Evolutionary conservation across 2,888 invertebrate species (phyloP).

Genomic region (Tryphoninae sp.): DNA sequence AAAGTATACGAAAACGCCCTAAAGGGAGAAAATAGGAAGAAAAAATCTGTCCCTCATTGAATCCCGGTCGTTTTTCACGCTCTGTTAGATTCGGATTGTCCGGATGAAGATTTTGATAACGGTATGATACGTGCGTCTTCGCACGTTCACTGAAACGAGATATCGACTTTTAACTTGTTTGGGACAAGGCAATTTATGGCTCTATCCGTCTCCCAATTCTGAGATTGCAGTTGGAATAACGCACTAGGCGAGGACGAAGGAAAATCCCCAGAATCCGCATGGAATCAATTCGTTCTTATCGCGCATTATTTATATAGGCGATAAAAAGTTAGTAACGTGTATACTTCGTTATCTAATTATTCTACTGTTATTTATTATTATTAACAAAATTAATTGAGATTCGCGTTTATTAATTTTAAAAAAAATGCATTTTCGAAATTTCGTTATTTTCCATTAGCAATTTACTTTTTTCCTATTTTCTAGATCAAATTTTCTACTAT

Average conservation of each 20-base stretch:
- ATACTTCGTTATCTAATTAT: no score
- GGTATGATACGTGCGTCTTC: not conserved
- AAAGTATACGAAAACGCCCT: not conserved
- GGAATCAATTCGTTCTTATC: no score
- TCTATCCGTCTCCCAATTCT: not conserved
- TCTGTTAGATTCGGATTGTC: not conserved
- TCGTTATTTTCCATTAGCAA: no score
- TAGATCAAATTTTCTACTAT: no score
- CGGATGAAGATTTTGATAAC: slow-evolving; percentile 1
- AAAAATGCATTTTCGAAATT: no score
- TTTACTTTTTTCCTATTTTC: no score
- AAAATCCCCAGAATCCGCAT: not conserved
- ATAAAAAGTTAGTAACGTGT: no score
- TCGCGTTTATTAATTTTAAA: no score
- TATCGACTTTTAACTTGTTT: slow-evolving; percentile 23
- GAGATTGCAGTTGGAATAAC: slow-evolving; percentile 14
- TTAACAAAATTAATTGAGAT: no score
- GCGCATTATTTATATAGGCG: no score
- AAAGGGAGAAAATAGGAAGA: not conserved
- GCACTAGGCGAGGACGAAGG: not conserved
- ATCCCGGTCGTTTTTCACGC: not conserved
- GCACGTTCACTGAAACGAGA: slow-evolving; percentile 10
- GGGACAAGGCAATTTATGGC: slow-evolving; percentile 5
- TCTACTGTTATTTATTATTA: no score
- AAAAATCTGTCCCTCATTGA: not conserved